Conservation (phyloP, 2,113 vertebrate genomes). For the Pica pica region DNA sequence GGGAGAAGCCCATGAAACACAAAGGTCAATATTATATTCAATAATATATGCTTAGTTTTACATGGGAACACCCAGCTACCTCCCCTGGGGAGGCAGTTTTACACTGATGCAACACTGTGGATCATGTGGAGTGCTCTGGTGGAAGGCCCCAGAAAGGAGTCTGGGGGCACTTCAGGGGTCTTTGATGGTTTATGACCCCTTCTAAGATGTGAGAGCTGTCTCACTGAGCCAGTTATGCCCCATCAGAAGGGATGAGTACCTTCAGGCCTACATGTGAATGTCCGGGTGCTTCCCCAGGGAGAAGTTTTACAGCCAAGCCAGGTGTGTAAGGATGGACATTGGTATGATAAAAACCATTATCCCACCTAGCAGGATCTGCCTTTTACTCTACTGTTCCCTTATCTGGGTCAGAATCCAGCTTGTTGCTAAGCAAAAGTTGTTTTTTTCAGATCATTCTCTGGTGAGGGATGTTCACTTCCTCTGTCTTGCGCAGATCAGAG, state of each 20-base stretch:
- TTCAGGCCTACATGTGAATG: neutral
- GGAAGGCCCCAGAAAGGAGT: neutral
- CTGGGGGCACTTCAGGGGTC: neutral
- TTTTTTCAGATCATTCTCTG: neutral
- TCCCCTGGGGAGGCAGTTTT: neutral
- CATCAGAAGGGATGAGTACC: neutral
- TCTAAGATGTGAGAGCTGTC: neutral
- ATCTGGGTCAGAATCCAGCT: neutral
- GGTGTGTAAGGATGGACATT: neutral
- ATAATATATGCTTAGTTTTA: neutral
- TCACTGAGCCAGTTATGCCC: neutral
- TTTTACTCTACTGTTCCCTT: neutral
- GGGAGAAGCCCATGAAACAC: neutral
- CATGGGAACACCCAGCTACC: neutral
- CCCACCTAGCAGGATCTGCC: neutral
- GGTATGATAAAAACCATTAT: neutral
- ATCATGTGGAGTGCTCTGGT: neutral
- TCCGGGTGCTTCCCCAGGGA: neutral
- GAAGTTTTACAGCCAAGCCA: neutral
- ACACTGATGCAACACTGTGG: neutral
- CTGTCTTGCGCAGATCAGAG: neutral
- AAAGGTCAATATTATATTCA: neutral
- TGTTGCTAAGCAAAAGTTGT: neutral
- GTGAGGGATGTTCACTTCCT: neutral
- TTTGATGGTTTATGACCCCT: neutral